Evolutionary conservation across 2,113 vertebrate genomes (phyloP).

Genomic region (Hyaena hyaena): DNA sequence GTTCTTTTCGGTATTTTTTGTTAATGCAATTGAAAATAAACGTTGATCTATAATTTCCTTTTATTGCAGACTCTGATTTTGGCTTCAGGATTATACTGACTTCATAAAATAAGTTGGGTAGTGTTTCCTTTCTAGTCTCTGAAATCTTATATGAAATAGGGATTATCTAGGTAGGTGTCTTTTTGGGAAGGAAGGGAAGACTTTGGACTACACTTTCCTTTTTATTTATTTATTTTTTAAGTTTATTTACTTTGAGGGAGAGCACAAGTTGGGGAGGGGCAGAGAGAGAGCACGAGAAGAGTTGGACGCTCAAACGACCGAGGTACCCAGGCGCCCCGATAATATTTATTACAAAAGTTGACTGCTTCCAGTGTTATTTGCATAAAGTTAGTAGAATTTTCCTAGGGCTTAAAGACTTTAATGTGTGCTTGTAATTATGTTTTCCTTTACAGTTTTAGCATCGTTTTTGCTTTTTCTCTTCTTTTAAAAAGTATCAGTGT

Average conservation of each 20-base stretch:
- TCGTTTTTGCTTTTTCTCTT: neutral
- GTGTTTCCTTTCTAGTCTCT: neutral
- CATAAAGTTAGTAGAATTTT: neutral
- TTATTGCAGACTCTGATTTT: slow-evolving; percentile 6
- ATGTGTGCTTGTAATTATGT: neutral
- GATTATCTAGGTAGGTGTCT: neutral
- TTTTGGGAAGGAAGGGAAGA: neutral
- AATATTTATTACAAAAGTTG: neutral
- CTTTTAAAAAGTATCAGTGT: neutral
- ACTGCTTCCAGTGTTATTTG: neutral
- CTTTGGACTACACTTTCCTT: neutral
- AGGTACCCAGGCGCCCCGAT: no score
- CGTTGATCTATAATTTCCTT: neutral
- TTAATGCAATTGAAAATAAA: neutral
- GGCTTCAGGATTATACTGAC: neutral
- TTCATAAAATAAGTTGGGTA: neutral
- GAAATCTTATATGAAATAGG: neutral
- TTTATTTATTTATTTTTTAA: neutral
- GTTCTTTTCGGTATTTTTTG: slow-evolving; percentile 12
- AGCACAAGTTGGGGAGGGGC: no score
- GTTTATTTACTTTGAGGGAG: no score
- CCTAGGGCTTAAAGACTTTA: neutral
- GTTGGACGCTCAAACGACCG: no score
- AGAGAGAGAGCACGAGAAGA: no score
- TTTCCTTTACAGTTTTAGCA: neutral